Percentiles rank a stretch among this genome's conserved stretches.
These are phyloP conservation scores for Drosophila santomea DNA, from an alignment of 1,140 invertebrate species.

Conservation along the genomic window DNA sequence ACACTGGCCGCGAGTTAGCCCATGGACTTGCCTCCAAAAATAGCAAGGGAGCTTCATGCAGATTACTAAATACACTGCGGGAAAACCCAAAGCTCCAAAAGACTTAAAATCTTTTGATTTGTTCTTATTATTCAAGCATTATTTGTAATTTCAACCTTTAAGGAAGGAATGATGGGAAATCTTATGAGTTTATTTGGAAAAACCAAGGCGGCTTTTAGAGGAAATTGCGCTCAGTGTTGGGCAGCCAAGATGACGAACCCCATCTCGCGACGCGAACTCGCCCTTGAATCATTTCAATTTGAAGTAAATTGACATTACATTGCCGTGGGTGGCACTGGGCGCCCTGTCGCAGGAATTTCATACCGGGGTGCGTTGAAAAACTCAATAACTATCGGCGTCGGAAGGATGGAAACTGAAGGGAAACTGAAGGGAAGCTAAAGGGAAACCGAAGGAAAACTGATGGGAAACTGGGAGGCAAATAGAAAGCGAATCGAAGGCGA, in stretches of 20 bases:
- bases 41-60: slow-evolving; percentile 29
- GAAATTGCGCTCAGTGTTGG: slow-evolving; percentile 10
- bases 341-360: slow-evolving; percentile 17
- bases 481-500: slow-evolving; percentile 64
- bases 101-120: too few species aligned
- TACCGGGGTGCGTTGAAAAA: slow-evolving; percentile 33
- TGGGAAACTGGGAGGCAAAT: neutral
- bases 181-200: neutral
- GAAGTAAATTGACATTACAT: slow-evolving; percentile 78
- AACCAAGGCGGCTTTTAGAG: neutral
- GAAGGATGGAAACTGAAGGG: slow-evolving; percentile 10
- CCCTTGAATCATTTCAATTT: slow-evolving; percentile 79
- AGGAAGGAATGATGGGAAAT: too few species aligned
- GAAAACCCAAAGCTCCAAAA: neutral
- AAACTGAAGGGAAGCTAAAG: neutral
- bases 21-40: slow-evolving; percentile 51
- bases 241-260: slow-evolving; percentile 6
- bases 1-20: slow-evolving; percentile 45
- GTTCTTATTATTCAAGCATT: too few species aligned
- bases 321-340: slow-evolving; percentile 49
- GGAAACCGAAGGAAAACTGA: neutral
- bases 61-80: slow-evolving; percentile 23
- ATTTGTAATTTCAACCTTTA: too few species aligned
- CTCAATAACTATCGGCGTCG: slow-evolving; percentile 74
- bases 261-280: slow-evolving; percentile 47